Evolutionary conservation across 1,140 invertebrate species (phyloP).

Genomic region (Cotesia chilonis): DNA sequence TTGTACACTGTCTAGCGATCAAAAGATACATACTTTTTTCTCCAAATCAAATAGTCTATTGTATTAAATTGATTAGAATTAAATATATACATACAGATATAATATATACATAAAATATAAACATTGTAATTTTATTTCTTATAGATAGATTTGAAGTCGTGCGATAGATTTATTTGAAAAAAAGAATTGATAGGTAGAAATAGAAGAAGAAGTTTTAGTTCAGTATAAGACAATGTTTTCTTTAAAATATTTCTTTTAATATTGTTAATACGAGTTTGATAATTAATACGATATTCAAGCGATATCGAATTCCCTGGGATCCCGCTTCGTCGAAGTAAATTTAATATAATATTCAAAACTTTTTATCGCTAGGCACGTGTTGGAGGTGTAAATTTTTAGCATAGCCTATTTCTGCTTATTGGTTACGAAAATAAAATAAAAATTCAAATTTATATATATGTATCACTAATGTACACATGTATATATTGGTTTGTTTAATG

Average conservation of each 20-base stretch:
- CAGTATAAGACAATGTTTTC: no score
- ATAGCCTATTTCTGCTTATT: conserved; percentile 61
- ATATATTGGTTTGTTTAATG: conserved; percentile 17
- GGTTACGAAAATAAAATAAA: conserved; percentile 27
- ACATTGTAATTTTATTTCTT: not conserved
- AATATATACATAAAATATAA: no score
- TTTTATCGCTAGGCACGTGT: conserved; percentile 60
- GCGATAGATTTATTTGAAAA: not conserved
- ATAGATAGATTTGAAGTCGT: not conserved
- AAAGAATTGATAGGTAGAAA: not conserved
- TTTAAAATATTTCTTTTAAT: no score
- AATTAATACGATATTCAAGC: no score
- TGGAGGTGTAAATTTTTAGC: conserved; percentile 44
- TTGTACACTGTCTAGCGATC: conserved; percentile 57
- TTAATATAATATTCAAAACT: conserved; percentile 27
- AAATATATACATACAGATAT: no score
- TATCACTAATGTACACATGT: conserved; percentile 35
- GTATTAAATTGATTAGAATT: no score
- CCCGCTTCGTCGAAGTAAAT: not conserved
- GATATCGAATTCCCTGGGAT: not conserved
- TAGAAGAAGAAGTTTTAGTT: not conserved
- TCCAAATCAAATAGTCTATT: not conserved
- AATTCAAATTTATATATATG: conserved; percentile 12
- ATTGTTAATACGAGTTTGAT: no score
- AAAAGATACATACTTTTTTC: conserved; percentile 41